Percentiles rank a stretch among this genome's conserved stretches.
phyloP scores from a whole-genome alignment of 2,797 vertebrate species.

The Dallia pectoralis region DNA sequence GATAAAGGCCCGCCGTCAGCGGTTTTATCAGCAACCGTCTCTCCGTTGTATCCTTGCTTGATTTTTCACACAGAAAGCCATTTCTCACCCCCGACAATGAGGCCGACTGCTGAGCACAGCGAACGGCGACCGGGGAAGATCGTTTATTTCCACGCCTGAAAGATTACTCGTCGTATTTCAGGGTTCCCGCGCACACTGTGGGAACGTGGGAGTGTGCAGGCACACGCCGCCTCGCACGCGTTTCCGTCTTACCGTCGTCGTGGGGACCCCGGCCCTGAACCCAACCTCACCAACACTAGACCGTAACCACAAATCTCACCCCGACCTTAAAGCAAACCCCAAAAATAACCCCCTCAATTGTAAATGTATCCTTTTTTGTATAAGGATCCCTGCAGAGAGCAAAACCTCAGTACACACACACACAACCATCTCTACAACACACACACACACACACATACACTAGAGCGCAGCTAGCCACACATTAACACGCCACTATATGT shows the following conservation, averaged over 20 bases:
- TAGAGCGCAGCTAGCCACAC: neutral
- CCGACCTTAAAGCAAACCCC: too few relatives aligned
- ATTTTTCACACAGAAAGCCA: neutral
- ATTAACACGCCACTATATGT: neutral
- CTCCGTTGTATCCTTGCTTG: neutral
- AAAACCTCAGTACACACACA: neutral
- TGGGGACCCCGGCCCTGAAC: too few relatives aligned
- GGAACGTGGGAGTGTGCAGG: neutral
- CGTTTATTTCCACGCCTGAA: neutral
- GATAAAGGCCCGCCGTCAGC: neutral
- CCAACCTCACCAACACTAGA: too few relatives aligned
- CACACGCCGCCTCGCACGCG: neutral
- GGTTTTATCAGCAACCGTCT: conserved; percentile 13
- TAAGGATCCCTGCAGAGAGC: too few relatives aligned
- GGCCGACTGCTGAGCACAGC: neutral
- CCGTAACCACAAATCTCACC: too few relatives aligned
- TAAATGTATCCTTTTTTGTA: neutral
- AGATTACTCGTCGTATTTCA: neutral
- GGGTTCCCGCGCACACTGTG: neutral
- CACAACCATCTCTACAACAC: neutral
- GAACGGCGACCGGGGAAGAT: neutral
- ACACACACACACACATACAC: neutral
- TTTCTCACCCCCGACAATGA: neutral
- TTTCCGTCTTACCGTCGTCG: too few relatives aligned
- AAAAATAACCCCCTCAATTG: neutral